phyloP scores from a whole-genome alignment of 2,888 invertebrate species.

The Drepanosiphum platanoidis region DNA sequence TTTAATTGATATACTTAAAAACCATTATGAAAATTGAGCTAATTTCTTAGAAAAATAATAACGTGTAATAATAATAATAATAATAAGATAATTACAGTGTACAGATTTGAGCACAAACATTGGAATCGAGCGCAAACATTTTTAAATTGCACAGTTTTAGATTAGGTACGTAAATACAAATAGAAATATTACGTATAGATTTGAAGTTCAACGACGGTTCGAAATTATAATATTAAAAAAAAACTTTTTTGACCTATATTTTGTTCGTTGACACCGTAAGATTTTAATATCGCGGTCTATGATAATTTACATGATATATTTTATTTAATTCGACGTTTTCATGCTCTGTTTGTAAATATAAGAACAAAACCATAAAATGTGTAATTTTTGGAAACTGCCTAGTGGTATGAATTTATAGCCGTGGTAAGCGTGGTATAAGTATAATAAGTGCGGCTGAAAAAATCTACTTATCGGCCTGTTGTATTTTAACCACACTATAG shows the following conservation, averaged over 20 bases:
- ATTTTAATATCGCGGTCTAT: neutral
- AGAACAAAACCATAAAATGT: neutral
- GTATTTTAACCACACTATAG: too few species aligned
- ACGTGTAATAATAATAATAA: neutral
- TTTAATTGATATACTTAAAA: neutral
- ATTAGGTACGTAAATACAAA: too few species aligned
- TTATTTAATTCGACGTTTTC: neutral
- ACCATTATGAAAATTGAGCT: neutral
- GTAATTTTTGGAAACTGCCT: neutral
- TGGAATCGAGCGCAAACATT: neutral
- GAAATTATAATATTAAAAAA: neutral
- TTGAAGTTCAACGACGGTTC: neutral
- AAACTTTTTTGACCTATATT: slow-evolving; percentile 25
- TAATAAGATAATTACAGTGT: slow-evolving; percentile 29
- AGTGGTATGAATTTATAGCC: neutral
- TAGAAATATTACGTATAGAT: neutral
- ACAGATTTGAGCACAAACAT: neutral
- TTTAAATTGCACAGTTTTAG: too few species aligned
- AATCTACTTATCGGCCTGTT: too few species aligned
- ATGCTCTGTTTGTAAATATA: slow-evolving; percentile 23
- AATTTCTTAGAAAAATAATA: slow-evolving; percentile 8
- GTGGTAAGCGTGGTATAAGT: too few species aligned
- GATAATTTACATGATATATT: neutral
- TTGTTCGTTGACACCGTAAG: slow-evolving; percentile 8
- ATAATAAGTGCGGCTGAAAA: too few species aligned